phyloP scores from a whole-genome alignment of 2,113 vertebrate genomes.

The Choloepus hoffmanni region DNA sequence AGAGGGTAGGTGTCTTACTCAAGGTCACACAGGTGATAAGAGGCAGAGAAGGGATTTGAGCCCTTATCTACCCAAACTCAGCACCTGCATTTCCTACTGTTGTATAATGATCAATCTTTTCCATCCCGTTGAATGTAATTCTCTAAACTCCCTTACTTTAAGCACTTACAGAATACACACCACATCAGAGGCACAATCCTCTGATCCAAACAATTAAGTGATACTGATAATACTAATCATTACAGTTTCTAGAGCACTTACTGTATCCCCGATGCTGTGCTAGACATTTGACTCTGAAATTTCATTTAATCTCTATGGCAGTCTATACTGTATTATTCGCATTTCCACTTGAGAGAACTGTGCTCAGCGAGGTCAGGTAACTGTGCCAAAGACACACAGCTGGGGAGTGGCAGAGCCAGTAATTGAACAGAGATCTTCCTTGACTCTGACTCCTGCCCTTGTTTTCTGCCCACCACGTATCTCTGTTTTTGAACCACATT shows the following conservation, averaged over 20 bases:
- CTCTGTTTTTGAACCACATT: neutral
- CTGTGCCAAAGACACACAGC: neutral
- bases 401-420: neutral
- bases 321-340: neutral
- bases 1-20: slow-evolving; percentile 51
- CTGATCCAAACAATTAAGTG: neutral
- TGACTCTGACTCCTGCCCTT: neutral
- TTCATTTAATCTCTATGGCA: neutral
- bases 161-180: neutral
- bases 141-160: neutral
- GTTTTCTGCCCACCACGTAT: neutral
- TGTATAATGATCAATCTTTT: neutral
- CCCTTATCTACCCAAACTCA: neutral
- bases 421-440: neutral
- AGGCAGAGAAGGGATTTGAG: slow-evolving; percentile 20
- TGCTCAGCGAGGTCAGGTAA: neutral
- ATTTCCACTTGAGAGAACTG: neutral
- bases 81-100: slow-evolving; percentile 8
- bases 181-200: neutral
- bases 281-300: neutral
- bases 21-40: slow-evolving; percentile 77
- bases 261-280: neutral
- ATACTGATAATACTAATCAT: neutral
- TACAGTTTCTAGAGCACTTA: neutral
- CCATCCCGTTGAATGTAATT: neutral